Evolutionary conservation across 2,113 vertebrate genomes (phyloP).

Genomic region (Ancistrus triradiatus): DNA sequence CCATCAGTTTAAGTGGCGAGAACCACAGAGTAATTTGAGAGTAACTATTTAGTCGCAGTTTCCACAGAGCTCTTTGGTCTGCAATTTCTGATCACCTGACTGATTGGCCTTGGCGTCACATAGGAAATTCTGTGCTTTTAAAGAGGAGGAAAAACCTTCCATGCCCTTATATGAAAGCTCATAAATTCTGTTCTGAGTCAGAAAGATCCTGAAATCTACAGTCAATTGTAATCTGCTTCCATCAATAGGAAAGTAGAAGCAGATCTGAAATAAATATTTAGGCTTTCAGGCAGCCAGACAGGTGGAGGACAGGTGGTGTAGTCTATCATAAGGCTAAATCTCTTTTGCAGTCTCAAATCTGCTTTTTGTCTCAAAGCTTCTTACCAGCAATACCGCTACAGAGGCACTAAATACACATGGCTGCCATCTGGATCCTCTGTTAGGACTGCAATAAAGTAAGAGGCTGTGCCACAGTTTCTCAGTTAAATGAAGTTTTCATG

Average conservation of each 20-base stretch:
- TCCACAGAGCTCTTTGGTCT: background rate
- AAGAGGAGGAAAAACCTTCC: conserved; percentile 9
- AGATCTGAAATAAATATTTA: background rate
- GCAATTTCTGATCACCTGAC: background rate
- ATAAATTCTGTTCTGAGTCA: conserved; percentile 11
- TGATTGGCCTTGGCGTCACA: background rate
- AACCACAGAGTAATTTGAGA: too few relatives aligned
- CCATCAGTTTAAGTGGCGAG: too few relatives aligned
- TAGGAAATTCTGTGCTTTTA: conserved; percentile 4
- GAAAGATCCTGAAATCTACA: background rate
- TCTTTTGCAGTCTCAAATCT: conserved; percentile 14
- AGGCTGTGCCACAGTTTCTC: too few relatives aligned
- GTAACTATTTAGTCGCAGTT: background rate
- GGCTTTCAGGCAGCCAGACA: background rate
- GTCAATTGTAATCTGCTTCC: conserved; percentile 10
- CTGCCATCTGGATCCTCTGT: too few relatives aligned
- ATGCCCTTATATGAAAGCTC: conserved; percentile 10
- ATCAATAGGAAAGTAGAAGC: conserved; percentile 15
- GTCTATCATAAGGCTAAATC: background rate
- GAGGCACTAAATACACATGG: background rate
- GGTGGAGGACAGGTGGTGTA: conserved; percentile 3
- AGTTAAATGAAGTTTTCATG: too few relatives aligned
- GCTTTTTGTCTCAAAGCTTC: conserved; percentile 22
- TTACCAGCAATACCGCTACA: background rate
- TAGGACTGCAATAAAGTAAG: too few relatives aligned